Base-by-base conservation (phyloP, 2,888 invertebrate species). In the Mesochorus sp. region DNA sequence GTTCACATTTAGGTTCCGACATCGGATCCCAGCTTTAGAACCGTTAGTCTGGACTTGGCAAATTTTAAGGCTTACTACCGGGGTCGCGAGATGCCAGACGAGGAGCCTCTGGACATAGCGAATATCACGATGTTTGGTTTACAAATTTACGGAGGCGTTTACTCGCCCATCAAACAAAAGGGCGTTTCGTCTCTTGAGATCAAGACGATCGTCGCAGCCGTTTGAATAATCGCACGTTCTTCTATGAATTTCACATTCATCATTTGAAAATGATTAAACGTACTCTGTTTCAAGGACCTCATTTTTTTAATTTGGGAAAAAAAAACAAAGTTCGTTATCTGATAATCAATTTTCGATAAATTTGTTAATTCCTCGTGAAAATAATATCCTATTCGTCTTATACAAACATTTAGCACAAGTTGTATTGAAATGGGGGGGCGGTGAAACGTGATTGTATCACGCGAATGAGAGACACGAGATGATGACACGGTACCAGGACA, bases 141-240 rank as follows among this genome's bases (percentile, higher is more conserved):
- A 47, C 95, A 95, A 91, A 92, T 94, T 85, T 94, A 93, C 83
- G 94, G 95, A 17, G 95, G 95, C 10, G 94, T 95, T 76, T 94
- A 95, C 85, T 91, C 92, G 81, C 92, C 93, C 4, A 88, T 92
- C 14, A 94, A 95, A 86, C 95, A 95, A 85, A 92, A 91, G 84
- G 94, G 95, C 70, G 92, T 93, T 5, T 93, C 93, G 3, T 92
- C 94, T 44, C 91, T 94, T 79, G 94, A 94, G 90, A 92, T 94
- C 24, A 93, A 94, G 84, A 93, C 93, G 92, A 92, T 93, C 82
- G 91, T 88, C 87, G 92, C 92, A 57, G 39, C 49, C 21, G 37
- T 53, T 2, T 39, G 17, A 72, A 17, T 12, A 24, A 37, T 44
- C 12, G 2, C 44, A n/a, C n/a, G n/a, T 14, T 14, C 3, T 4